Evolutionary conservation across 2,888 invertebrate genomes (phyloP).

Genomic region (Clepsis dumicolana): DNA sequence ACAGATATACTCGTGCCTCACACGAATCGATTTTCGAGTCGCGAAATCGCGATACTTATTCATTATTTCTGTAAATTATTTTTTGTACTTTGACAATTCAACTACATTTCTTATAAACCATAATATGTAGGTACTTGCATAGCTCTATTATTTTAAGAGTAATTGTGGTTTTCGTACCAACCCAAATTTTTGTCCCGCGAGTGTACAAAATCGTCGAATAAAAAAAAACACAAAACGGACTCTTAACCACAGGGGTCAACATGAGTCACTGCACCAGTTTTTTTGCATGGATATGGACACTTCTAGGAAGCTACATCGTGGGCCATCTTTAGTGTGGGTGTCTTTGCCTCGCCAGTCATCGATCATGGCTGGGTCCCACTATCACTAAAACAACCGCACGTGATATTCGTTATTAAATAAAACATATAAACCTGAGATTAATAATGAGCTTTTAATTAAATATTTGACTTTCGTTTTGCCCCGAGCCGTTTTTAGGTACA

Average conservation of each 20-base stretch:
- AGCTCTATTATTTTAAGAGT: too few relatives aligned
- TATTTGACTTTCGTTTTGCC: neutral
- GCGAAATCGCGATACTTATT: too few relatives aligned
- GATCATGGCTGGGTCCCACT: slow-evolving; percentile 60
- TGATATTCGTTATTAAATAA: slow-evolving; percentile 41
- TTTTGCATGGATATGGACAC: slow-evolving; percentile 15
- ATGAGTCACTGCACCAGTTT: neutral
- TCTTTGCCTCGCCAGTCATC: slow-evolving; percentile 66
- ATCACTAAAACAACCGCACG: slow-evolving; percentile 47
- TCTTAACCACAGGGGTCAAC: slow-evolving; percentile 30
- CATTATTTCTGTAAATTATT: too few relatives aligned
- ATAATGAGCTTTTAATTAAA: slow-evolving; percentile 36
- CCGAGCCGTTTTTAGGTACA: neutral
- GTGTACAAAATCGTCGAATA: neutral
- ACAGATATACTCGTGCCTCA: too few relatives aligned
- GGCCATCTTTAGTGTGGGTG: slow-evolving; percentile 59
- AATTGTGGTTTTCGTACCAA: too few relatives aligned
- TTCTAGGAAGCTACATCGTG: slow-evolving; percentile 48
- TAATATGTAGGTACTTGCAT: too few relatives aligned
- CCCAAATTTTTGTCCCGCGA: too few relatives aligned
- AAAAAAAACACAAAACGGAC: slow-evolving; percentile 5
- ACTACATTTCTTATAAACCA: too few relatives aligned
- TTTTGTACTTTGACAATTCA: too few relatives aligned
- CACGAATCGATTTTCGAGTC: too few relatives aligned
- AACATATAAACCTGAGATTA: slow-evolving; percentile 33